Evolutionary conservation across 2,888 invertebrate genomes (phyloP), one percentile per base, ranked within the genome.

Genomic region (Rhingia campestris): DNA sequence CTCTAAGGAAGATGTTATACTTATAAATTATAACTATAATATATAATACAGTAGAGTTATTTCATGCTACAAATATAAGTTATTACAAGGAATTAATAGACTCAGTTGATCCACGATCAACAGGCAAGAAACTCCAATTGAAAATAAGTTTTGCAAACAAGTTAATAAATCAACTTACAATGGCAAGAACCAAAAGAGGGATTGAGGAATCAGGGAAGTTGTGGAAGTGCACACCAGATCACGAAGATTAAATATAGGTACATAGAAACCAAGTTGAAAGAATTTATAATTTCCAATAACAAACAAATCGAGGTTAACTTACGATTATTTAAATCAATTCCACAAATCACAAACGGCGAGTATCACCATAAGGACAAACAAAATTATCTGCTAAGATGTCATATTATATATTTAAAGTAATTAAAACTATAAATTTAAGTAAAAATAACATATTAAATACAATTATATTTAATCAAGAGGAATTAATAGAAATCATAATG

Each of bases 361-460:
- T 12, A 43, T 43, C 10, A 12, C 10, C 3, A 43, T 43, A 43
- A 43, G n/a, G 43, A 12, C n/a, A 4, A 43, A 43, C n/a, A 43
- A 43, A 43, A 12, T 7, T 43, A 43, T 12, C 5, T 43, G 6
- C 12, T 43, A 3, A 43, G 10, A 10, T 4, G 12, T 43, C 43
- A 43, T 12, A 43, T 43, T n/a, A 43, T 12, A n/a, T 43, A n/a
- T 12, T 12, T 10, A 5, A 43, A n/a, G 43, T 43, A 43, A 43
- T 5, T 3, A 43, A 43, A 4, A 43, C 43, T 43, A 43, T 43
- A 43, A 43, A 43, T 43, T 43, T 43, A 7, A 43, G 43, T n/a
- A n/a, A 43, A 43, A 43, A 43, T 43, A 43, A 43, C n/a, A 43
- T 43, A n/a, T 43, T 43, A 12, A 43, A 43, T 12, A 3, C 43